Base-by-base conservation (phyloP, 2,888 invertebrate species). In the Pyralis farinalis region DNA sequence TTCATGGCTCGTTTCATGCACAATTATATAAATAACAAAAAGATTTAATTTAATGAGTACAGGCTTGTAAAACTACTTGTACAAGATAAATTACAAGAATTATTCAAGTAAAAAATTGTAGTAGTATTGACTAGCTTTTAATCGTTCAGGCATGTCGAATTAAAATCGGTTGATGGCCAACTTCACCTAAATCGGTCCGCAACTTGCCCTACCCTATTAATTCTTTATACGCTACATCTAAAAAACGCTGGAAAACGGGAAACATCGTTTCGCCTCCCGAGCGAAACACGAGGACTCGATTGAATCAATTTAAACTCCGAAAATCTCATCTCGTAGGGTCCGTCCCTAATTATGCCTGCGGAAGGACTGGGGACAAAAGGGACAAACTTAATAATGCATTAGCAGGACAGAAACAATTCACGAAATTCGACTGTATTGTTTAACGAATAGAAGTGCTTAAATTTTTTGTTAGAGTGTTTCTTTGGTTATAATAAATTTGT, bases 261-360 rank as follows among this genome's bases (percentile, higher is more conserved):
- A 57, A 53, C 55, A 55, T 58, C 59, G 51, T 49, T 50, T 51
- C 54, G 51, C 63, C 71, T 77, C 75, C 73, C 71, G 61, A 66
- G 71, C 76, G 77, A 75, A 82, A 80, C 80, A 82, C 77, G 71
- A 70, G 68, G 68, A 73, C 72, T 79, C 82, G 83, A 86, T 86
- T 81, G 84, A 86, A 84, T 87, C 85, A 84, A 86, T 87, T 87
- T 84, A 81, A 82, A 81, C 76, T 76, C 66, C 75, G 64, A 81
- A 74, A 79, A 82, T 85, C 84, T 80, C 85, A 83, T 86, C 80
- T 79, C 69, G 60, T 54, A 79, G 79, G 82, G 84, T 75, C 67
- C 82, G 72, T 75, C 83, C 86, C 87, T 87, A 85, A 87, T 87
- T 86, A 86, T 86, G 77, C 81, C 73, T 63, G 71, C 77, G 71